Base-by-base conservation (phyloP, 2,888 invertebrate genomes). In the Adelphocoris suturalis region DNA sequence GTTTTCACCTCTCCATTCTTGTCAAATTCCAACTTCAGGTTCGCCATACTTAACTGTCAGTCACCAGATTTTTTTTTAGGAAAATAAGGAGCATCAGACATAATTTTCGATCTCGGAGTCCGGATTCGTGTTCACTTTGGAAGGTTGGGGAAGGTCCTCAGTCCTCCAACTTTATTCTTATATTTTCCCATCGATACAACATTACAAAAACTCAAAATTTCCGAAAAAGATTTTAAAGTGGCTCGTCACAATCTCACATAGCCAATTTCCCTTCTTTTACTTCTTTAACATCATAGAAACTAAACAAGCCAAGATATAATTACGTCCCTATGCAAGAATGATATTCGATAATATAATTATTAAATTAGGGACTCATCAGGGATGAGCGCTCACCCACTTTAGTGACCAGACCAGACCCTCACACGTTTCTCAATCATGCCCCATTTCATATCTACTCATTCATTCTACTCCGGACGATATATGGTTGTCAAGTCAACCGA, bases 241-340 rank as follows among this genome's bases (percentile, higher is more conserved):
- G 57, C 57, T 57, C 11, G 57, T 57, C 57, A 57, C 57, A 57
- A 57, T 57, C 57, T 57, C 57, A 57, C 57, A 9, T 16, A 57
- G 57, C 57, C 16, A 16, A 57, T 57, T 57, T 57, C 57, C 16
- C 57, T 57, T 57, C n/a, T 57, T 16, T 57, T 57, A 57, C 57
- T 14, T 14, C 11, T 16, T 16, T 11, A n/a, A n/a, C 16, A 57
- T 57, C 57, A 57, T 16, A 57, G 16, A 57, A 57, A 14, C 57
- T 57, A 57, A 57, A 57, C 57, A 16, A 57, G 16, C 16, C 57
- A 57, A 57, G 57, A 57, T 57, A 16, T 11, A 57, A 57, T 57
- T 16, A 57, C 4, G 57, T 57, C 4, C 57, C 57, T 57, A 14
- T 16, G 16, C 57, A 57, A 14, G 57, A 57, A 57, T 57, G 11